These are phyloP conservation scores for Elysia crispata DNA, from an alignment of 2,888 invertebrate genomes.

Conservation along the genomic window DNA sequence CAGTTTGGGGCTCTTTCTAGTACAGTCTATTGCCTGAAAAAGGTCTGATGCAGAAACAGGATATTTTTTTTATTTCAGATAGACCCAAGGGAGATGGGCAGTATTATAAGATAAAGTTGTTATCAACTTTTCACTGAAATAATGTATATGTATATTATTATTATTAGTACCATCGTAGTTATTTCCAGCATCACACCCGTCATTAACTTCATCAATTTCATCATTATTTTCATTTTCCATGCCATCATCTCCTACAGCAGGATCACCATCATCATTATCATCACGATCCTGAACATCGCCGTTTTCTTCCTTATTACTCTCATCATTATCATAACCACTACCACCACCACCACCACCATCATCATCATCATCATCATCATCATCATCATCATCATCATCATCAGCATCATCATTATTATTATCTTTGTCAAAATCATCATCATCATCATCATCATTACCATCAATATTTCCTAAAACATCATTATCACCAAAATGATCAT, in stretches of 20 bases:
- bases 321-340: conserved; percentile 24
- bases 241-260: not conserved
- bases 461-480: not conserved
- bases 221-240: too few species aligned
- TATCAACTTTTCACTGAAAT: too few species aligned
- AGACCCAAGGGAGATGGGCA: too few species aligned
- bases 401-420: conserved; percentile 3
- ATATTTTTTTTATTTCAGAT: too few species aligned
- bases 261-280: conserved; percentile 29
- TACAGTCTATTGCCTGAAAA: too few species aligned
- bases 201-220: too few species aligned
- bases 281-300: conserved; percentile 26
- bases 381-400: conserved; percentile 29
- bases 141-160: too few species aligned
- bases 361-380: conserved; percentile 25
- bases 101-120: too few species aligned
- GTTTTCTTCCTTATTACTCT: conserved; percentile 6
- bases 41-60: too few species aligned
- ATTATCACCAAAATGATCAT: not conserved
- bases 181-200: too few species aligned
- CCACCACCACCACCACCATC: conserved; percentile 4
- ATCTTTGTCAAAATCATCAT: conserved; percentile 16
- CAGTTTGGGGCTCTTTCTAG: too few species aligned
- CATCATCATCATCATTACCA: conserved; percentile 26
- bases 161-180: too few species aligned